A percentile compares a stretch with the other conserved stretches of the same genome.
These are phyloP conservation scores for Otis tarda DNA, from an alignment of 2,113 vertebrate species.

Conservation along the genomic window DNA sequence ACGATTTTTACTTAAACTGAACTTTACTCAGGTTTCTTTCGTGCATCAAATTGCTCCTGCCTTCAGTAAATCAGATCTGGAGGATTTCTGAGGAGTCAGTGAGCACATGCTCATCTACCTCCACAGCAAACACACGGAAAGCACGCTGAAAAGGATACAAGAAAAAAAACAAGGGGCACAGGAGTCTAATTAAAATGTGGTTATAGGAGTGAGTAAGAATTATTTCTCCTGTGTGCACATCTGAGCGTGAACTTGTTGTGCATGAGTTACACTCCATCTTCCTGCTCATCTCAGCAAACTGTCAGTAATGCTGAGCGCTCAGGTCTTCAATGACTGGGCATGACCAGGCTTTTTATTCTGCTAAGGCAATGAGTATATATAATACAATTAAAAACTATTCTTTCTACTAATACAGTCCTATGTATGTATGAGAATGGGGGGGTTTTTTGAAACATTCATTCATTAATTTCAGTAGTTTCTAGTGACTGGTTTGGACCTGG, in stretches of 20 bases:
- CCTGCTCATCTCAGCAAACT: not conserved
- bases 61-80: not conserved
- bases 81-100: not conserved
- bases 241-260: not conserved
- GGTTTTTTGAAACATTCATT: not conserved
- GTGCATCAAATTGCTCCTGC: not conserved
- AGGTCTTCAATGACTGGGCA: not conserved
- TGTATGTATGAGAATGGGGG: rapidly evolving
- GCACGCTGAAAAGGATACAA: not conserved
- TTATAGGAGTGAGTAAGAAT: not conserved
- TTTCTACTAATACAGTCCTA: not conserved
- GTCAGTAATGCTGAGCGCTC: not conserved
- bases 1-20: not conserved
- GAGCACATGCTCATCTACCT: not conserved
- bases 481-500: not conserved
- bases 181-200: not conserved
- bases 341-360: not conserved
- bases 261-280: not conserved
- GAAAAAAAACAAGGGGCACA: not conserved
- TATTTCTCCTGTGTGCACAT: not conserved
- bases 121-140: not conserved
- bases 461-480: not conserved
- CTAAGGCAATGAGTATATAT: not conserved
- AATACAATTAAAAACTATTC: not conserved
- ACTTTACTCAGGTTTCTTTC: not conserved